phyloP scores from a whole-genome alignment of 2,888 invertebrate genomes.

The Zonitis immaculata region DNA sequence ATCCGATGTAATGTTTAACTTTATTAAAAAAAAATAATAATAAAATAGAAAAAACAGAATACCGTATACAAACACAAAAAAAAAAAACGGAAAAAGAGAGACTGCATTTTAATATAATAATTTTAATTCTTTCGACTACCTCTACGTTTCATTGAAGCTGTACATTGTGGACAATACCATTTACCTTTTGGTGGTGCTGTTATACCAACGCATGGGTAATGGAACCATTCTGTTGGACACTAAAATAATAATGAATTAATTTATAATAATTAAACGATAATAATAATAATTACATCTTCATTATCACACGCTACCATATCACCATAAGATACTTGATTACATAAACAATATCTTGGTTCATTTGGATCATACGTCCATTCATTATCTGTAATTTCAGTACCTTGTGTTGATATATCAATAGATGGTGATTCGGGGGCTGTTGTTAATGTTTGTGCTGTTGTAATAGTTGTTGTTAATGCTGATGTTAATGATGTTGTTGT shows the following conservation, averaged over 20 bases:
- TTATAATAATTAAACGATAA: constrained; percentile 12
- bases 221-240: constrained; percentile 99
- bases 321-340: constrained; percentile 96
- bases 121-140: constrained; percentile 79
- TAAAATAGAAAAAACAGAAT: too few relatives aligned
- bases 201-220: constrained; percentile 96
- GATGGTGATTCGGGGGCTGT: constrained; percentile 46
- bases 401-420: constrained; percentile 48
- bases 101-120: too few relatives aligned
- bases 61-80: too few relatives aligned
- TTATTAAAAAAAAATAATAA: too few relatives aligned
- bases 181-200: constrained; percentile 95
- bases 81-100: too few relatives aligned
- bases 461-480: too few relatives aligned
- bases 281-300: constrained; percentile 67
- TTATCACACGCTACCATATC: constrained; percentile 99
- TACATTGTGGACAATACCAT: constrained; percentile 98
- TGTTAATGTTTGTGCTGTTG: constrained; percentile 46
- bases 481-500: too few relatives aligned
- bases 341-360: constrained; percentile 93
- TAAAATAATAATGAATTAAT: constrained; percentile 56
- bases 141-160: constrained; percentile 78
- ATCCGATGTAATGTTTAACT: too few relatives aligned
- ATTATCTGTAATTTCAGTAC: constrained; percentile 60
- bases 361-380: constrained; percentile 95